Base-by-base conservation (phyloP, 2,888 invertebrate genomes). In the Lepidonotus clava region DNA sequence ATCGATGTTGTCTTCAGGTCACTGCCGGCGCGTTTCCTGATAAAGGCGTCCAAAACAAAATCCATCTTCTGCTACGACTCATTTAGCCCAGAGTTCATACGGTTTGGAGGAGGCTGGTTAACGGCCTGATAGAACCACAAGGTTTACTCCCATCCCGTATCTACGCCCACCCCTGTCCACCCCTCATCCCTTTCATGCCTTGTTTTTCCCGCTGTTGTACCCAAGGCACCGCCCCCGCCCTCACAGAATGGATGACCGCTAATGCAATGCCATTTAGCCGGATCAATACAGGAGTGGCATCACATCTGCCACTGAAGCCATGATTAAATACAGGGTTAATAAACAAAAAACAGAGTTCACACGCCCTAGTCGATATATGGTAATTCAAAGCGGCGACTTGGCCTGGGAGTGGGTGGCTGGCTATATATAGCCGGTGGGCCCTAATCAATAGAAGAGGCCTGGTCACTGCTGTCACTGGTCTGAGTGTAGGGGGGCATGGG, bases 1-100 rank as follows among this genome's bases (percentile, higher is more conserved):
- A 80, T 80, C 80, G 24, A 80, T 46, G 80, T 14, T 11, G 80
- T 14, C 80, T 41, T 32, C 80, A 28, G 80, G 80, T 41, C 46
- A 46, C 14, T 8, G 80, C n/a, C 18, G 36, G 71, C 71, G 14
- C 5, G 8, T 18, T 11, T 8, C 14, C 32, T 24, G 46, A 40
- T 36, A 40, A 41, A 5, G n/a, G 28, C 32, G 18, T 14, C 8
- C 5, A 46, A n/a, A 80, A 21, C 46, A 1, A 34, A 41, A 40
- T 80, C 80, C 80, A 80, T 80, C 24, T 77, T 46, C 5, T 28
- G 21, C 0, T 21, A 28, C 32, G 80, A 28, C 5, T 6, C 1
- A 24, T 38, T 2, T 80, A 46, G 18, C 41, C 80, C 80, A 41
- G 46, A 28, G 80, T 80, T 41, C 80, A 80, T 1, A n/a, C 67